Conservation (phyloP, 53 echinoderm and acorn worm species). For the Zoroaster sp. region DNA sequence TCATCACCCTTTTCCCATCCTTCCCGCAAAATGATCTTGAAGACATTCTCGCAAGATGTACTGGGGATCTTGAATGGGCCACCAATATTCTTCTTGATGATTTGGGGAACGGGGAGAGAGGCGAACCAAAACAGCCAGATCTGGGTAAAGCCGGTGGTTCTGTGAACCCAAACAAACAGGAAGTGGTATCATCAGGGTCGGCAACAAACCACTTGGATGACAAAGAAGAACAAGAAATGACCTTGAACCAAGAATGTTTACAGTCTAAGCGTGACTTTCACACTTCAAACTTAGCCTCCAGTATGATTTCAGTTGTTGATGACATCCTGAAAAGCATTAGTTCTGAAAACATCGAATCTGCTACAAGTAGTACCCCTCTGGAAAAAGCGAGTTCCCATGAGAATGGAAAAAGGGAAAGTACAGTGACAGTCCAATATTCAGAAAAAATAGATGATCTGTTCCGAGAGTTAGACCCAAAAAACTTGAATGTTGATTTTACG, state of each 20-base stretch:
- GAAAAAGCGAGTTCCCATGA: no score
- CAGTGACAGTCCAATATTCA: neutral
- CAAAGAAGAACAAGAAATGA: neutral
- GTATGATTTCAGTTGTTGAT: constrained; percentile 20
- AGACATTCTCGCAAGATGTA: constrained; percentile 58
- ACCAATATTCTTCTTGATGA: constrained; percentile 66
- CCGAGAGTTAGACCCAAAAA: neutral
- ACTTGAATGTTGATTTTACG: neutral
- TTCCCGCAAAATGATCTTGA: constrained; percentile 39
- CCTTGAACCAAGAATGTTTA: neutral
- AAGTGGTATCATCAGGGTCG: neutral
- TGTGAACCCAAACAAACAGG: neutral
- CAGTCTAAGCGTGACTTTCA: neutral
- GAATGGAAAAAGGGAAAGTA: neutral
- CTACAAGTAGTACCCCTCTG: neutral
- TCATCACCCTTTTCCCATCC: constrained; percentile 20
- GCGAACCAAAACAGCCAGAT: neutral
- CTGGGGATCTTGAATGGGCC: constrained; percentile 73
- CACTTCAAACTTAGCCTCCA: constrained; percentile 5
- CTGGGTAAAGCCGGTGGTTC: neutral
- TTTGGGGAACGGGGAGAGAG: neutral
- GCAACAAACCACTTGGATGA: neutral
- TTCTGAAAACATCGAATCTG: neutral
- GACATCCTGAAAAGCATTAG: constrained; percentile 18
- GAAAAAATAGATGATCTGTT: neutral